Percentiles rank a stretch among this genome's conserved stretches.
These are phyloP conservation scores for Stictonetta naevosa DNA, from an alignment of 2,113 vertebrate genomes.

Conservation along the genomic window DNA sequence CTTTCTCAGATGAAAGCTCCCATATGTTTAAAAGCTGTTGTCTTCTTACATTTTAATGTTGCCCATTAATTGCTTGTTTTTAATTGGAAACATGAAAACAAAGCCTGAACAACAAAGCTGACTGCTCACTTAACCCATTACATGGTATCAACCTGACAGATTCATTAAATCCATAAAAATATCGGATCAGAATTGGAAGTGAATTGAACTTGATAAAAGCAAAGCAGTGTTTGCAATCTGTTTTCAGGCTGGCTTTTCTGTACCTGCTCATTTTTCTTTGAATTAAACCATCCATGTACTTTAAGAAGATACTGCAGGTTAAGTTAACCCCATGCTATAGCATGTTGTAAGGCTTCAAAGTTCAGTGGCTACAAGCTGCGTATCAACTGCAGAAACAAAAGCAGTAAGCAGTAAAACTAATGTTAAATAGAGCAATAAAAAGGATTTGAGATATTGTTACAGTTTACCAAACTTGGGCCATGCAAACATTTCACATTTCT, in stretches of 20 bases:
- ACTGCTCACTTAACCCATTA: constrained; percentile 29
- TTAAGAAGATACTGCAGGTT: not conserved
- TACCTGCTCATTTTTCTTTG: constrained; percentile 30
- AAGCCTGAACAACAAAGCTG: constrained; percentile 17
- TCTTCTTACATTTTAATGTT: constrained; percentile 6
- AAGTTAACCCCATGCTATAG: not conserved
- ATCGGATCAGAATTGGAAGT: not conserved
- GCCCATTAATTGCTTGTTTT: constrained; percentile 35
- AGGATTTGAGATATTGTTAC: not conserved
- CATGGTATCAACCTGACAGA: not conserved
- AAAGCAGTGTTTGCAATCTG: not conserved
- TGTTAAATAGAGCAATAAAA: not conserved
- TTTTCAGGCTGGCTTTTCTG: constrained; percentile 7
- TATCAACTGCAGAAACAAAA: not conserved
- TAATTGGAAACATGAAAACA: constrained; percentile 22
- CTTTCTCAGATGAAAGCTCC: constrained; percentile 14
- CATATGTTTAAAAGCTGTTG: constrained; percentile 49
- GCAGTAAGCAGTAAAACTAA: not conserved
- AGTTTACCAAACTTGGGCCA: not conserved
- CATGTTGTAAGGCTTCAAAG: not conserved
- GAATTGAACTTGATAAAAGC: constrained; percentile 35
- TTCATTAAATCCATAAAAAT: constrained; percentile 29
- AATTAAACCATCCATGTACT: not conserved
- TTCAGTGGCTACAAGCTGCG: not conserved
- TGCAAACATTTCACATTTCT: not conserved